Evolutionary conservation across 2,888 invertebrate species (phyloP), one percentile per base, ranked within the genome.

Genomic region (Euzophera pinguis): DNA sequence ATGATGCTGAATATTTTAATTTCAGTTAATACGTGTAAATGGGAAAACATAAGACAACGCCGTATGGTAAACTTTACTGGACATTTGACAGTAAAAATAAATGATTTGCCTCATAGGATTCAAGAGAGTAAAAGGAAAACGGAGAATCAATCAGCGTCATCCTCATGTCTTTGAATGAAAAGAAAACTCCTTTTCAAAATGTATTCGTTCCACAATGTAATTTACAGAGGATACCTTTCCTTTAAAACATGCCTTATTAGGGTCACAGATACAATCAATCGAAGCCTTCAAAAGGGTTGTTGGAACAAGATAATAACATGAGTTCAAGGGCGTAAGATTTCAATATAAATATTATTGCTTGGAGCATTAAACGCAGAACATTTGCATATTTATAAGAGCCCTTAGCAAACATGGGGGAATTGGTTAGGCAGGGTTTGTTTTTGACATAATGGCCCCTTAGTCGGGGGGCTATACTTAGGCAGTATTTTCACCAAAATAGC

Each of bases 331-430:
- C 81, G 75, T 64, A 57, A 78, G 76, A 78, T 85, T 86, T 82
- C 81, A 81, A 80, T 84, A 87, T 84, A 83, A 85, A 87, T 85
- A 84, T 87, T 86, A 85, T 86, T 87, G 85, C 83, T 84, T 71
- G 74, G 67, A 72, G 74, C 75, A 80, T 79, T 84, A 82, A 87
- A 85, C 81, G 81, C 78, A 77, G 78, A 80, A 79, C 74, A 84
- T 89, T 88, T 87, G 84, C 88, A 89, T 89, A 88, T 88, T 87
- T 88, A 89, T 86, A 85, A 81, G 82, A 78, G 75, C 83, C 84
- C 87, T 84, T 69, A 66, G 81, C 83, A 82, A 87, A 87, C 81
- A 85, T 78, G 76, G 76, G 75, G 22, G 81, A 78, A 80, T 81
- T 78, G 81, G 77, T 75, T 78, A 69, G 69, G 60, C 61, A 65